phyloP scores from a whole-genome alignment of 2,113 vertebrate genomes.

The Fregata magnificens region DNA sequence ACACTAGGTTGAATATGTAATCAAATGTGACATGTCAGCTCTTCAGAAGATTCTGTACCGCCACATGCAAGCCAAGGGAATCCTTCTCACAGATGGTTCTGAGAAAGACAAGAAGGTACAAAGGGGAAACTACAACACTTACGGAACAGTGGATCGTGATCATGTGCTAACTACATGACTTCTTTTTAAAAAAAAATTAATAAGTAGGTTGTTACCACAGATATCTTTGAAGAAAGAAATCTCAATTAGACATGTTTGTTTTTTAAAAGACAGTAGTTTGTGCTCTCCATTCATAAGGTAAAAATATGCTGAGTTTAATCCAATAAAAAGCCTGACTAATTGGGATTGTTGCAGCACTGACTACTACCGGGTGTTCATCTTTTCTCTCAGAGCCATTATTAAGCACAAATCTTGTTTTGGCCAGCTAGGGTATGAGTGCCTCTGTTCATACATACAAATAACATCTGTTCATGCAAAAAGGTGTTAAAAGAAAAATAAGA shows the following conservation, averaged over 20 bases:
- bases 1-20: constrained; percentile 89
- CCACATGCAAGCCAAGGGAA: constrained; percentile 93
- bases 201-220: not conserved
- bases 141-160: not conserved
- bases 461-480: not conserved
- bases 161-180: not conserved
- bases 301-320: not conserved
- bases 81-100: constrained; percentile 93
- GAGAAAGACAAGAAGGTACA: constrained; percentile 95
- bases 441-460: not conserved
- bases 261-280: not conserved
- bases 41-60: constrained; percentile 94
- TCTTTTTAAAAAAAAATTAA: not conserved
- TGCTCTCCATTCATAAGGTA: not conserved
- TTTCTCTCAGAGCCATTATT: not conserved
- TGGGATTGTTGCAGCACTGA: not conserved
- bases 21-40: constrained; percentile 96
- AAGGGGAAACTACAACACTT: not conserved
- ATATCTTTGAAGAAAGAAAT: not conserved
- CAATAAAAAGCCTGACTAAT: not conserved
- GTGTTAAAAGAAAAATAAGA: not conserved
- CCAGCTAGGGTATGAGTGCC: not conserved
- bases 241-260: not conserved
- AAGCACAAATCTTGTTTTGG: not conserved
- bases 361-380: not conserved